These are phyloP conservation scores for Trachymyrmex cornetzi DNA, from an alignment of 1,140 invertebrate genomes.

Conservation along the genomic window DNA sequence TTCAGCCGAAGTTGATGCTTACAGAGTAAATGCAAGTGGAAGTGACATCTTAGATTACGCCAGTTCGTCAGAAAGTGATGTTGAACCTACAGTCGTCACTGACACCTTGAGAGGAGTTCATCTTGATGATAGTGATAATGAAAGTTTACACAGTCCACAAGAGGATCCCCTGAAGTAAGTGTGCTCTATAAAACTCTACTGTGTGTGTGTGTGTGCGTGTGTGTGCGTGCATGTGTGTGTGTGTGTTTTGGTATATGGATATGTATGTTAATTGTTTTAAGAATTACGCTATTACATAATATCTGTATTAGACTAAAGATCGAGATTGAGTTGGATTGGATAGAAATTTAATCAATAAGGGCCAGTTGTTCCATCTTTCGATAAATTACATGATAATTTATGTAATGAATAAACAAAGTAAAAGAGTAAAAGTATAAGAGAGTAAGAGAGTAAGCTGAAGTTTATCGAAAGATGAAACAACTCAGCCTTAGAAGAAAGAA, in stretches of 20 bases:
- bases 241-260: neutral
- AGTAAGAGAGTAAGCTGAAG: too few species aligned
- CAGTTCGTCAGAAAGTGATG: conserved; percentile 92
- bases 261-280: neutral
- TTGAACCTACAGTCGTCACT: conserved; percentile 89
- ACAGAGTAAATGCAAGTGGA: conserved; percentile 87
- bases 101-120: conserved; percentile 90
- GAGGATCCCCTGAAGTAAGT: conserved; percentile 93
- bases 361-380: too few species aligned
- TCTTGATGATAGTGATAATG: conserved; percentile 91
- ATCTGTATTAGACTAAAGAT: too few species aligned
- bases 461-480: too few species aligned
- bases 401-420: too few species aligned
- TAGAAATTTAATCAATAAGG: too few species aligned
- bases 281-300: neutral
- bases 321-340: too few species aligned
- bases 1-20: conserved; percentile 88
- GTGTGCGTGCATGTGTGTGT: neutral
- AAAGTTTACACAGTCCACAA: conserved; percentile 92
- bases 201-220: neutral
- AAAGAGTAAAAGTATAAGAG: too few species aligned
- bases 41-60: conserved; percentile 90
- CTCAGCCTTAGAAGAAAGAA: too few species aligned
- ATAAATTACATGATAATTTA: too few species aligned
- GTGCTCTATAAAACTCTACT: neutral